Evolutionary conservation across 2,888 invertebrate species (phyloP).

Genomic region (Chorisops tibialis): DNA sequence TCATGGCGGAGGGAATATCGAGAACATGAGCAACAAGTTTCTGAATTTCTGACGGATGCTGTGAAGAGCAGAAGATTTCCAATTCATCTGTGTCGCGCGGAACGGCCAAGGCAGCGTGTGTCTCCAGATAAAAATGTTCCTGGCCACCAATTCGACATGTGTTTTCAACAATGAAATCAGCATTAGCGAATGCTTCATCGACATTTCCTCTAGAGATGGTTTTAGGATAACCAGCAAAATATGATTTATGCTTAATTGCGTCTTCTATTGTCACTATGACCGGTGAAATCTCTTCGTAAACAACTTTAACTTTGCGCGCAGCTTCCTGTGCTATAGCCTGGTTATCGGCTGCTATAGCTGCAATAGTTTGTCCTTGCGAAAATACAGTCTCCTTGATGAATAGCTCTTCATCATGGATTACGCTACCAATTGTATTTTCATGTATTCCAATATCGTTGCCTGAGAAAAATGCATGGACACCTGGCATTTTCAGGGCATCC

Average conservation of each 20-base stretch:
- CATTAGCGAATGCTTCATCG: conserved; percentile 62
- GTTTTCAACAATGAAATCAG: conserved; percentile 75
- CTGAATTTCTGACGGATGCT: conserved; percentile 76
- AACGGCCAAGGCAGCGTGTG: conserved; percentile 67
- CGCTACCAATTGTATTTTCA: conserved; percentile 66
- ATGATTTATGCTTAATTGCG: conserved; percentile 75
- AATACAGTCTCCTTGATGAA: conserved; percentile 75
- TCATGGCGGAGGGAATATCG: conserved; percentile 68
- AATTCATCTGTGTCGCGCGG: conserved; percentile 82
- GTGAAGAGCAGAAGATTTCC: conserved; percentile 79
- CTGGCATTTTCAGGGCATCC: conserved; percentile 69
- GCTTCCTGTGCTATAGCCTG: conserved; percentile 79
- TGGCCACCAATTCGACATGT: conserved; percentile 81
- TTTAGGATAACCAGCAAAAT: conserved; percentile 60
- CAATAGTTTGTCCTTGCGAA: conserved; percentile 78
- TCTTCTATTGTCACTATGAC: conserved; percentile 85
- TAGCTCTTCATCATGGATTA: conserved; percentile 78
- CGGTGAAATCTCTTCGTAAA: conserved; percentile 77
- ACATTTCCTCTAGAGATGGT: conserved; percentile 65
- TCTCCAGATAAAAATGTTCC: conserved; percentile 96
- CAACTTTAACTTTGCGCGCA: conserved; percentile 72
- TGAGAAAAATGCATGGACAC: conserved; percentile 78
- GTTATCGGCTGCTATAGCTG: conserved; percentile 74
- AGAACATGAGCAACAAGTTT: conserved; percentile 67
- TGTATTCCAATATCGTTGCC: conserved; percentile 71